These are phyloP conservation scores for Capromys pilorides DNA, from an alignment of 2,797 vertebrate genomes.

Conservation along the genomic window DNA sequence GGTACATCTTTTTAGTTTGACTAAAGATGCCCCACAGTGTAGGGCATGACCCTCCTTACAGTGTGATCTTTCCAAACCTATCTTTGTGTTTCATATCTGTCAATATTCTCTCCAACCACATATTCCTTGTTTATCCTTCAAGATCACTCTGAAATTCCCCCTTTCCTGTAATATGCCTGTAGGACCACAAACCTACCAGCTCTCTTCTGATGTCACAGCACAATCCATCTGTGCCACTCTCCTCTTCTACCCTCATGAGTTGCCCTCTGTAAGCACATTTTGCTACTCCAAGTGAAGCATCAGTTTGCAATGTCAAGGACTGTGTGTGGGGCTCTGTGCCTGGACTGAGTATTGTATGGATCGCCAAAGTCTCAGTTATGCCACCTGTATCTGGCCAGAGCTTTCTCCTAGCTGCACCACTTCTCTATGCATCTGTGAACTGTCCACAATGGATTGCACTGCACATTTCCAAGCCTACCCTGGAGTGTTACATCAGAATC, in stretches of 20 bases:
- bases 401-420: neutral
- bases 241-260: neutral
- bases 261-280: neutral
- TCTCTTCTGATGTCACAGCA: conserved; percentile 12
- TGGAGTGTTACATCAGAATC: neutral
- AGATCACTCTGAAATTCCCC: neutral
- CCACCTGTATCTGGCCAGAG: neutral
- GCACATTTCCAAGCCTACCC: fast-evolving
- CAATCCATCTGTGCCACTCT: neutral
- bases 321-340: neutral
- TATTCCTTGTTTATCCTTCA: neutral
- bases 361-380: neutral
- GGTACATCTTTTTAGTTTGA: neutral
- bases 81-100: neutral
- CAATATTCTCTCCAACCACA: neutral
- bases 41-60: neutral
- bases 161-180: neutral
- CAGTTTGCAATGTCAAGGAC: neutral
- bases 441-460: neutral
- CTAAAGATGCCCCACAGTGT: neutral
- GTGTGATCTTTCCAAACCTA: neutral
- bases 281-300: neutral
- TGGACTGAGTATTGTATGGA: too few relatives aligned
- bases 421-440: neutral
- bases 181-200: neutral